Evolutionary conservation across 92 coral and sea anemone genomes (phyloP).

Genomic region (Epizoanthus rinbou): DNA sequence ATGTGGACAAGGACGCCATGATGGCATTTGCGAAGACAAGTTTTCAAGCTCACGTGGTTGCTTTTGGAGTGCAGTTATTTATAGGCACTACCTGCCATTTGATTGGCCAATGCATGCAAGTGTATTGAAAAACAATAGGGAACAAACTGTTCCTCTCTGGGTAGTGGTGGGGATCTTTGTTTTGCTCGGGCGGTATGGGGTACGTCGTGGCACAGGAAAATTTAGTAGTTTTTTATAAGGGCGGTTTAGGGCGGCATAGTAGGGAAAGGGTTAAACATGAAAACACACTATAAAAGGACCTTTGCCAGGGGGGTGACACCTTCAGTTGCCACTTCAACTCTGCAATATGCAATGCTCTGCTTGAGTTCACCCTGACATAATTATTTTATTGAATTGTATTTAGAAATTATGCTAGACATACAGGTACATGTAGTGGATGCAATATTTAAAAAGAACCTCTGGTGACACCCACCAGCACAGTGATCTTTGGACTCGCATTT

Average conservation of each 20-base stretch:
- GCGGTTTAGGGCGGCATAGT: constrained; percentile 17
- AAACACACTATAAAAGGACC: no score
- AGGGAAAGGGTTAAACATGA: constrained; percentile 28
- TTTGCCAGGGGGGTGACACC: no score
- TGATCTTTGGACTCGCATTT: neutral
- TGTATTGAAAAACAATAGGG: neutral
- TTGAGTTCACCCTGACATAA: no score
- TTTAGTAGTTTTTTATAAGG: constrained; percentile 4
- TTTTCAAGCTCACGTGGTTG: constrained; percentile 31
- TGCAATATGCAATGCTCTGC: no score
- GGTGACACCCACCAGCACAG: neutral
- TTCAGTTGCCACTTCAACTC: no score
- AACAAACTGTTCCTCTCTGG: constrained; percentile 16
- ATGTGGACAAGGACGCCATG: constrained; percentile 1
- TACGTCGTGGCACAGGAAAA: neutral
- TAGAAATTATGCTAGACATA: no score
- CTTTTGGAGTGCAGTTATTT: constrained; percentile 17
- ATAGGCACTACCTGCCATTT: constrained; percentile 10
- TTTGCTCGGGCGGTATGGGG: neutral
- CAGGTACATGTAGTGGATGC: no score
- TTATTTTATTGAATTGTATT: no score
- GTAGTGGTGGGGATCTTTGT: neutral
- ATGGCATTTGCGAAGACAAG: constrained; percentile 5
- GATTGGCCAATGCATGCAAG: constrained; percentile 26
- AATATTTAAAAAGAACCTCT: neutral